Evolutionary conservation across 1,140 invertebrate species (phyloP), one percentile per base, ranked within the genome.

Genomic region (Ylistrum balloti): DNA sequence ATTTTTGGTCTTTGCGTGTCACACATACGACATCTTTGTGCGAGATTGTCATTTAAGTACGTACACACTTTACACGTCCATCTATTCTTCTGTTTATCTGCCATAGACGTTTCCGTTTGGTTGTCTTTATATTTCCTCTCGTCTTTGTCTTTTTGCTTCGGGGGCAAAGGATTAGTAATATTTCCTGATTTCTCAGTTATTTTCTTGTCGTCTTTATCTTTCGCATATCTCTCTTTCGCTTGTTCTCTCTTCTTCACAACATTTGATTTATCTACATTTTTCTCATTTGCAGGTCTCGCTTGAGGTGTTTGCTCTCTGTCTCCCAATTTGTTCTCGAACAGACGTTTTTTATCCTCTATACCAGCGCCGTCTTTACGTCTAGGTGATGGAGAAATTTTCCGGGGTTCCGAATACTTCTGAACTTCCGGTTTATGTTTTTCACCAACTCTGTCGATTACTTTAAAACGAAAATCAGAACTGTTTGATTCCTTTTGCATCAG

Each of bases 1-100:
- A 86, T 86, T 15, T 34, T 33, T 3, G 33, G 13, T 33, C 33
- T 1, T 33, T 22, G 86, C 33, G 13, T 34, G 20, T 34, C 86
- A 86, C 86, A 86, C 35, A 86, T 86, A 7, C 33, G 33, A 86
- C 86, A 34, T 86, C 35, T 22, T 9, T 38, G 33, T 86, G 86
- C 35, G 9, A 34, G 28, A 28, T 33, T 20, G 15, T 33, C 35
- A 86, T 86, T 86, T 11, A 86, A 32, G 28, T 86, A 86, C 20
- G 86, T 33, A 33, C 86, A 86, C 15, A n/a, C 33, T 15, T 86
- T 86, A 86, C 86, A 86, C 20, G 35, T 0, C 33, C 56, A 74
- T 74, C 56, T 74, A 28, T 74, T 28, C 56, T 28, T 74, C 5
- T 74, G 5, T n/a, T n/a, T 74, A 74, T 74, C 56, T n/a, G 56